Percentiles rank a stretch among this genome's conserved stretches.
phyloP scores from a whole-genome alignment of 2,888 invertebrate genomes.

The Gymnoscelis rufifasciata region DNA sequence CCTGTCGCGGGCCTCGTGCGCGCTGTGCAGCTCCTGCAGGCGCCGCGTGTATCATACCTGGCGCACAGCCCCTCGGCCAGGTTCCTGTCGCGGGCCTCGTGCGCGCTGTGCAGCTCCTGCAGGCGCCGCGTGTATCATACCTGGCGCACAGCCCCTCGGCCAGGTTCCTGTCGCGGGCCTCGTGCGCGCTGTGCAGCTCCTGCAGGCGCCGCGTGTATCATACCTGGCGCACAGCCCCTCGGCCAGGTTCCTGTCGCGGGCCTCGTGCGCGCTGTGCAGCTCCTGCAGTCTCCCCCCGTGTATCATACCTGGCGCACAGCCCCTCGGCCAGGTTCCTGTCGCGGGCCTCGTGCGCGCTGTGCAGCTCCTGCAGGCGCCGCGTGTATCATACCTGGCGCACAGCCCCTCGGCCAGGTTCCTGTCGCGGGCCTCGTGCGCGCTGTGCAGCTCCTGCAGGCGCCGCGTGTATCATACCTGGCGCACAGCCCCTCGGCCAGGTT shows the following conservation, averaged over 20 bases:
- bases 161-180: conserved; percentile 89
- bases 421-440: conserved; percentile 85
- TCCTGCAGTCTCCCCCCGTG: too few relatives aligned
- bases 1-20: too few relatives aligned
- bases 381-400: conserved; percentile 59
- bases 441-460: conserved; percentile 78
- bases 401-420: conserved; percentile 89
- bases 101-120: conserved; percentile 80
- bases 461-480: conserved; percentile 82
- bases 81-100: conserved; percentile 89
- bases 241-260: too few relatives aligned
- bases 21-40: too few relatives aligned
- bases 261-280: too few relatives aligned
- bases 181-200: conserved; percentile 76
- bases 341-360: conserved; percentile 82
- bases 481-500: conserved; percentile 70
- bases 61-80: conserved; percentile 87
- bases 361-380: conserved; percentile 82
- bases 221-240: too few relatives aligned
- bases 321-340: conserved; percentile 90
- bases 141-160: conserved; percentile 85
- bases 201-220: too few relatives aligned
- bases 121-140: conserved; percentile 66
- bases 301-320: conserved; percentile 73
- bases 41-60: neutral